Conservation (phyloP, 2,113 vertebrate genomes). For the Calidris pugnax region DNA sequence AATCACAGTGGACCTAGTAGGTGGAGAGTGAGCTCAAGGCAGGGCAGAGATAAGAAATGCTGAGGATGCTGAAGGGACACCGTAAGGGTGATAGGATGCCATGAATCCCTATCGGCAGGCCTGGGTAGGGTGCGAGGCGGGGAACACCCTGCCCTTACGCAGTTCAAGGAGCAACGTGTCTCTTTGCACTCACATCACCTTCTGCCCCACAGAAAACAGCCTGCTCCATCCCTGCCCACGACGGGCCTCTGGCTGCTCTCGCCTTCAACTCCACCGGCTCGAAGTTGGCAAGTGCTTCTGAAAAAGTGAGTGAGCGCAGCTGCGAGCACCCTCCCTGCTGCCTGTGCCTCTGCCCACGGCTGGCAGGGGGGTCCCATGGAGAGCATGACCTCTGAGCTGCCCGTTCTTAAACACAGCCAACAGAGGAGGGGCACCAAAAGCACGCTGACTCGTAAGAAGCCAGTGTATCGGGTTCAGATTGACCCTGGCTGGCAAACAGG, state of each 20-base stretch:
- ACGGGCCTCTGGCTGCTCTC: slow-evolving; percentile 90
- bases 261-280: slow-evolving; percentile 86
- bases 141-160: background rate
- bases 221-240: slow-evolving; percentile 88
- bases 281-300: slow-evolving; percentile 90
- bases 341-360: background rate
- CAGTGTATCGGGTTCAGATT: fast-evolving
- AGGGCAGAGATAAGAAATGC: background rate
- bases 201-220: slow-evolving; percentile 79
- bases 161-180: background rate
- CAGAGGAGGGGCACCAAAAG: background rate
- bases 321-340: background rate
- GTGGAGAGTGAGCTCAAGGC: background rate
- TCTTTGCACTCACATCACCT: background rate
- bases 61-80: background rate
- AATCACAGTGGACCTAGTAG: background rate
- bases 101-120: fast-evolving
- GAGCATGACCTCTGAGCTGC: background rate
- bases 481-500: background rate
- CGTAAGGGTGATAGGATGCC: fast-evolving
- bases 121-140: background rate
- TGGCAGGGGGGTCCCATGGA: background rate
- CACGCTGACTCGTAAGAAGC: background rate
- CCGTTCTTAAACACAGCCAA: background rate
- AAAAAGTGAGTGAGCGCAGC: slow-evolving; percentile 78